These are phyloP conservation scores for Sycophila texana DNA, from an alignment of 2,888 invertebrate species.

Conservation along the genomic window DNA sequence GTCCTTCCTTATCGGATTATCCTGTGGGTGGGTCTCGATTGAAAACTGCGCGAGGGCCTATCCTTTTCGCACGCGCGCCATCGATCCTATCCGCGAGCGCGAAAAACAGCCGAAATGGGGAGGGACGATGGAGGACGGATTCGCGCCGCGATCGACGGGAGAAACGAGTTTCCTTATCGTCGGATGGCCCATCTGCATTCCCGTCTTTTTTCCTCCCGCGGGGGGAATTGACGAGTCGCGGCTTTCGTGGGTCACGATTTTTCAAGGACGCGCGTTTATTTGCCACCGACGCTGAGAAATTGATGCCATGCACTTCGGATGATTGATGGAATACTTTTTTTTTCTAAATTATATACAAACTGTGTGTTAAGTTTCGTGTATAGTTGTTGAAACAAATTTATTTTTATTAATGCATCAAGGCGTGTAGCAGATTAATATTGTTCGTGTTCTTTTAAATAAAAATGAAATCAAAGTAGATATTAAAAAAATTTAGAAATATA, in stretches of 20 bases:
- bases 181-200: constrained; percentile 37
- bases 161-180: constrained; percentile 53
- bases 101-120: constrained; percentile 1
- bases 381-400: too few species aligned
- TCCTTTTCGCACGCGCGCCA: constrained; percentile 28
- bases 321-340: too few species aligned
- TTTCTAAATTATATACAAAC: too few species aligned
- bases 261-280: constrained; percentile 18
- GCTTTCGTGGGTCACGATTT: constrained; percentile 45
- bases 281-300: not conserved
- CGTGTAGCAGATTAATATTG: too few species aligned
- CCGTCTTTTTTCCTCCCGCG: constrained; percentile 17
- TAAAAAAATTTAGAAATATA: too few species aligned
- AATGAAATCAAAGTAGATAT: too few species aligned
- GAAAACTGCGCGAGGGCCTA: constrained; percentile 62
- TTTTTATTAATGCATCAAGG: too few species aligned
- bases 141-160: constrained; percentile 36
- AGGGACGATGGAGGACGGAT: not conserved
- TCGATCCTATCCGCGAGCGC: not conserved
- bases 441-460: too few species aligned
- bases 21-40: constrained; percentile 53
- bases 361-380: too few species aligned
- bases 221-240: constrained; percentile 9
- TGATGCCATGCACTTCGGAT: too few species aligned
- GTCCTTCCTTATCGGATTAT: constrained; percentile 70